Evolutionary conservation across 2,888 invertebrate species (phyloP), one percentile per base, ranked within the genome.

Genomic region (Ichneumon xanthorius): DNA sequence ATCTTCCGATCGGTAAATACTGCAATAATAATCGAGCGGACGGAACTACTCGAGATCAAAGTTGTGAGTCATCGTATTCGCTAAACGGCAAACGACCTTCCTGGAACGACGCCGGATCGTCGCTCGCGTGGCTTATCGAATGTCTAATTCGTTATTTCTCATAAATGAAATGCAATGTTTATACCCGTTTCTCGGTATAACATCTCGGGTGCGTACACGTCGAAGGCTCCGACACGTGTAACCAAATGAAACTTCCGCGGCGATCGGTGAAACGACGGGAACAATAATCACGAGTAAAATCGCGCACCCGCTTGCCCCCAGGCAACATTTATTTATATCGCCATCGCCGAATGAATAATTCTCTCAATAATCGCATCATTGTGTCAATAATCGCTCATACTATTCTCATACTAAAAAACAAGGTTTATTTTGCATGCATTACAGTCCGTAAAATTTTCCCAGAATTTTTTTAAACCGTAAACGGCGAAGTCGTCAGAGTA

Each of bases 111-210:
- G 82, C 79, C 75, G 7, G 55, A 48, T 45, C 77, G 55, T 50
- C 16, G 67, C 53, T 72, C 65, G 79, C 65, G 63, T 65, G 75
- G 82, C 85, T 79, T 82, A 82, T 82, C 82, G 71, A 53, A 75
- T 75, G 55, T 85, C 85, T 79, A 82, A 82, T 85, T 75, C 53
- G 77, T 78, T 48, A 82, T 85, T 81, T 84, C 65, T 81, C 81
- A 85, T 73, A 48, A 68, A 78, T 37, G 22, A 78, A 78, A 75
- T 22, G 81, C 68, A 81, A 81, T 72, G 75, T 81, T 63, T 48
- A 76, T 76, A 55, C 50, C 26, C 11, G 48, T 81, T 85, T 85
- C 81, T 48, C 26, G 45, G 78, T 65, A 81, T 65, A 48, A 67
- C 70, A 81, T 78, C 63, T 70, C 48, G 45, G 63, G 68, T 16